A percentile compares a stretch with the other conserved stretches of the same genome.
phyloP scores from a whole-genome alignment of 2,797 vertebrate genomes.

The Sus cebifrons region DNA sequence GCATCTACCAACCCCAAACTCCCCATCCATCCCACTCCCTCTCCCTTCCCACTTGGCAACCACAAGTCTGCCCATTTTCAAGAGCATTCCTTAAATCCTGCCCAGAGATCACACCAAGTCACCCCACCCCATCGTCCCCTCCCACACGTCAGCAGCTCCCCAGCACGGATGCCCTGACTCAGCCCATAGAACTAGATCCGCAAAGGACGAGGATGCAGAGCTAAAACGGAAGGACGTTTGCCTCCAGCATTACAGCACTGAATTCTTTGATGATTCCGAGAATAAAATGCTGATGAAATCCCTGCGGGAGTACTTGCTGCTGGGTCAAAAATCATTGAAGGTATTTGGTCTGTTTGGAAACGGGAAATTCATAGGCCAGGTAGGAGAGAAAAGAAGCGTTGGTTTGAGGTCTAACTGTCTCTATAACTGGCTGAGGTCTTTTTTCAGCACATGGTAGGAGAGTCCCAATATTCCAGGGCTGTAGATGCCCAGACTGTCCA shows the following conservation, averaged over 20 bases:
- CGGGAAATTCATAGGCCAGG: background rate
- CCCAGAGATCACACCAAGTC: background rate
- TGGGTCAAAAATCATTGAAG: conserved; percentile 47
- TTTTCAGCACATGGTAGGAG: background rate
- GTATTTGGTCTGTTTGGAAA: background rate
- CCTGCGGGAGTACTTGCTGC: background rate
- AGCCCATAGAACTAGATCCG: background rate
- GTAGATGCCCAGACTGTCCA: no score
- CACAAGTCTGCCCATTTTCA: background rate
- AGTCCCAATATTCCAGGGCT: no score
- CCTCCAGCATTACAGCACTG: conserved; percentile 56
- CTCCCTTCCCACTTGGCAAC: no score
- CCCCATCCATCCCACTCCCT: no score
- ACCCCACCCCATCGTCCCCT: background rate
- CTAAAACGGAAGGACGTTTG: background rate
- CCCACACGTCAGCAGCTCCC: background rate
- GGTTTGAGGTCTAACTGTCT: background rate
- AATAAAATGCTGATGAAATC: conserved; percentile 56
- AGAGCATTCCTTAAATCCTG: background rate
- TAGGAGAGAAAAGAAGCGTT: background rate
- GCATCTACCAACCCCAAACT: no score
- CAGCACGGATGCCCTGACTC: background rate
- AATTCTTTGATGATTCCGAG: conserved; percentile 40
- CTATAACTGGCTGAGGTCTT: background rate
- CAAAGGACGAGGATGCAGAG: background rate